Conservation (phyloP, 2,888 invertebrate species). For the Hemaris fuciformis region DNA sequence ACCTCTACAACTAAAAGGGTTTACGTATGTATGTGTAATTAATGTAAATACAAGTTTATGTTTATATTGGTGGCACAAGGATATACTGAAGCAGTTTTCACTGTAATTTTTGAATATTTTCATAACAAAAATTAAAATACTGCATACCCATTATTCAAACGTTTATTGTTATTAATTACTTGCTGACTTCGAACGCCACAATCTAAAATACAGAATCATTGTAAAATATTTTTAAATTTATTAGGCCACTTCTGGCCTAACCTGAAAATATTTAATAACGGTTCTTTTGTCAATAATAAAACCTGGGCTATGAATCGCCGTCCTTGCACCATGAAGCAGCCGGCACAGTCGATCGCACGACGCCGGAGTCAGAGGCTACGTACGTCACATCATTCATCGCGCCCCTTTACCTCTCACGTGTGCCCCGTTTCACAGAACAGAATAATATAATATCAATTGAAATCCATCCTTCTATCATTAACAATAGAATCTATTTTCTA, state of each 20-base stretch:
- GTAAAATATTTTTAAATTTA: neutral
- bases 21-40: too few relatives aligned
- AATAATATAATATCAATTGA: conserved; percentile 27
- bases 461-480: conserved; percentile 26
- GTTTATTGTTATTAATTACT: too few relatives aligned
- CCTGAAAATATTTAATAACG: neutral
- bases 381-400: conserved; percentile 72
- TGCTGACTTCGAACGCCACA: too few relatives aligned
- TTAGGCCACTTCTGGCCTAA: neutral
- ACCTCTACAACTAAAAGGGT: too few relatives aligned
- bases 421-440: conserved; percentile 43
- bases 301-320: neutral
- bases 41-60: too few relatives aligned
- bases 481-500: conserved; percentile 21
- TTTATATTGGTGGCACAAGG: too few relatives aligned
- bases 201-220: neutral
- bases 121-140: too few relatives aligned
- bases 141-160: too few relatives aligned
- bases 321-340: conserved; percentile 26
- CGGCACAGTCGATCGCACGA: conserved; percentile 54
- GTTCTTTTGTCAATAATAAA: neutral
- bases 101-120: too few relatives aligned
- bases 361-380: conserved; percentile 65
- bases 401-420: conserved; percentile 60
- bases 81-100: too few relatives aligned